Percentiles rank a stretch among this genome's conserved stretches.
Conservation (phyloP, 2,888 invertebrate species). For the Thecocarcelia acutangulata region DNA sequence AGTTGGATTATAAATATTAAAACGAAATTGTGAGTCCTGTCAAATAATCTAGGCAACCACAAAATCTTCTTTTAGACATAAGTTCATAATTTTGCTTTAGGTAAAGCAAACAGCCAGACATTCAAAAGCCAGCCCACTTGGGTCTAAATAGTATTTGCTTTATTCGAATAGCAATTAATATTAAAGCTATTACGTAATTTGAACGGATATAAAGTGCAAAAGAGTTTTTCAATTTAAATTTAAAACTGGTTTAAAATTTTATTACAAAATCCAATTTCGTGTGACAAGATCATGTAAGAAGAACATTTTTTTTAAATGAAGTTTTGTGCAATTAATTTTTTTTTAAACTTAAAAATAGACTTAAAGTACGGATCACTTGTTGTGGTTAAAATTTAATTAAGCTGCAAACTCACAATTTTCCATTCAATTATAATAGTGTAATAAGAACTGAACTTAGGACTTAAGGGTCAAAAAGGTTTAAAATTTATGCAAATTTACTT, state of each 20-base stretch:
- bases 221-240: not conserved
- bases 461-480: slow-evolving; percentile 1
- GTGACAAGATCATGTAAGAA: not conserved
- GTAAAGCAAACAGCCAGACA: no score
- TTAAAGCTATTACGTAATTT: no score
- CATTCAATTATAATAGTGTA: not conserved
- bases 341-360: not conserved
- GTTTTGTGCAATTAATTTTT: no score
- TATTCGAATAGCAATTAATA: no score
- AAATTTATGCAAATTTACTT: slow-evolving; percentile 14
- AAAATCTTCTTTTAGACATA: no score
- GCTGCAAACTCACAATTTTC: not conserved
- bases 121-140: no score
- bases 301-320: no score
- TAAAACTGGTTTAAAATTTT: slow-evolving; percentile 30
- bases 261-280: slow-evolving; percentile 49
- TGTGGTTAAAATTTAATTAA: slow-evolving; percentile 5
- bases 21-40: no score
- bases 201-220: slow-evolving; percentile 14
- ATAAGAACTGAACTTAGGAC: slow-evolving; percentile 11
- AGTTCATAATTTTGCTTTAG: no score
- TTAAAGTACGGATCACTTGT: not conserved
- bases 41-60: no score
- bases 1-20: no score
- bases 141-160: no score